A percentile compares a stretch with the other conserved stretches of the same genome.
Evolutionary conservation across 2,888 invertebrate genomes (phyloP).

Genomic region (Automeris io): DNA sequence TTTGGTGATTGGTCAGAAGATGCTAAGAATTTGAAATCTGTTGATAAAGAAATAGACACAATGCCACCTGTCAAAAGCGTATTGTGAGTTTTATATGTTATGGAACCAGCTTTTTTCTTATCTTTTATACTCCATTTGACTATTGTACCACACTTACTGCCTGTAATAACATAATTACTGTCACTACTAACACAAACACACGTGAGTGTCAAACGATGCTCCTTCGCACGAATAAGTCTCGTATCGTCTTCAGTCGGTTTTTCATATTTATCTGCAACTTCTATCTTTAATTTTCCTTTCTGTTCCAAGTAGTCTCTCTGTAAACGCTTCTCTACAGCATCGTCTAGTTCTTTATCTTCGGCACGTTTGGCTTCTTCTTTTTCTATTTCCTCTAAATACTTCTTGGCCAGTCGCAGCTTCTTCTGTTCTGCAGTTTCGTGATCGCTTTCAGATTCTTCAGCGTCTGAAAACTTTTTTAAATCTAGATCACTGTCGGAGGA

Average conservation of each 20-base stretch:
- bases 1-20: constrained; percentile 70
- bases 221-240: constrained; percentile 81
- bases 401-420: constrained; percentile 90
- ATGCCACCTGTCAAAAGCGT: constrained; percentile 70
- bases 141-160: constrained; percentile 91
- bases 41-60: constrained; percentile 82
- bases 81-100: constrained; percentile 67
- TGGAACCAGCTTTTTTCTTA: constrained; percentile 77
- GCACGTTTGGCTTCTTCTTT: constrained; percentile 84
- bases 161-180: constrained; percentile 84
- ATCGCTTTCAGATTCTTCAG: constrained; percentile 77
- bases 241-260: constrained; percentile 47
- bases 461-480: constrained; percentile 71
- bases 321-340: constrained; percentile 84
- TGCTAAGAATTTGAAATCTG: constrained; percentile 89
- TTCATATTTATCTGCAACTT: constrained; percentile 80
- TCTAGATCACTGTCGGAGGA: constrained; percentile 82
- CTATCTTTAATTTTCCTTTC: constrained; percentile 85
- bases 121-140: constrained; percentile 88
- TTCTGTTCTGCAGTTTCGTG: constrained; percentile 94
- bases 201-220: constrained; percentile 88
- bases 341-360: constrained; percentile 79
- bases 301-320: constrained; percentile 92
- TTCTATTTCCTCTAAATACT: constrained; percentile 91
- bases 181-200: constrained; percentile 87